These are phyloP conservation scores for Trachelus iudaicus DNA, from an alignment of 2,888 invertebrate genomes.

Conservation along the genomic window DNA sequence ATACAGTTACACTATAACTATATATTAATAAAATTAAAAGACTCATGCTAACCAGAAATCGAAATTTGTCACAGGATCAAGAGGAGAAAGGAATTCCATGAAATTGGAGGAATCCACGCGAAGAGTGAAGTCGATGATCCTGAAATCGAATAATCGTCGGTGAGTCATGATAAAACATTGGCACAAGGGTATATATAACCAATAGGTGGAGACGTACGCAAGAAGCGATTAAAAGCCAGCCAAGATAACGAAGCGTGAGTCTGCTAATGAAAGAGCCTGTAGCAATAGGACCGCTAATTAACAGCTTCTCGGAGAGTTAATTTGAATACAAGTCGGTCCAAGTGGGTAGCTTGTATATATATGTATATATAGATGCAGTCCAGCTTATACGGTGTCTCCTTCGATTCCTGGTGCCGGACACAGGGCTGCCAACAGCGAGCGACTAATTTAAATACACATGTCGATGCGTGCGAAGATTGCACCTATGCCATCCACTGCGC, in stretches of 20 bases:
- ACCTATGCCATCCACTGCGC: conserved; percentile 40
- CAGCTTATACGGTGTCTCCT: conserved; percentile 10
- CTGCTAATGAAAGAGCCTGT: conserved; percentile 48
- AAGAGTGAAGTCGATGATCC: background rate
- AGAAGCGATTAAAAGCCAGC: conserved; percentile 4
- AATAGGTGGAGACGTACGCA: background rate
- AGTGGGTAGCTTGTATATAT: conserved; percentile 19
- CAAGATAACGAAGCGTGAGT: conserved; percentile 48
- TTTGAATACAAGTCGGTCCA: conserved; percentile 49
- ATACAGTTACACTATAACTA: background rate
- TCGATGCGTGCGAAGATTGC: conserved; percentile 64
- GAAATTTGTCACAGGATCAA: background rate
- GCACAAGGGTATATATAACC: background rate
- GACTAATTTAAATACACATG: conserved; percentile 65
- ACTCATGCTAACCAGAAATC: background rate
- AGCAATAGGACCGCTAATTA: conserved; percentile 56
- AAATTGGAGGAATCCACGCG: background rate
- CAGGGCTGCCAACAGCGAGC: conserved; percentile 53
- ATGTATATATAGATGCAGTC: conserved; percentile 3
- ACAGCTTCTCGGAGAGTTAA: conserved; percentile 59
- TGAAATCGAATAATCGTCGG: background rate
- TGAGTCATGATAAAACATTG: background rate
- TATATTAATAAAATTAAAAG: background rate
- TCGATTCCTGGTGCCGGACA: conserved; percentile 23
- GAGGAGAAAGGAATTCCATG: background rate